These are phyloP conservation scores for Drosophila siamana DNA, from an alignment of 2,888 invertebrate species.

Conservation along the genomic window DNA sequence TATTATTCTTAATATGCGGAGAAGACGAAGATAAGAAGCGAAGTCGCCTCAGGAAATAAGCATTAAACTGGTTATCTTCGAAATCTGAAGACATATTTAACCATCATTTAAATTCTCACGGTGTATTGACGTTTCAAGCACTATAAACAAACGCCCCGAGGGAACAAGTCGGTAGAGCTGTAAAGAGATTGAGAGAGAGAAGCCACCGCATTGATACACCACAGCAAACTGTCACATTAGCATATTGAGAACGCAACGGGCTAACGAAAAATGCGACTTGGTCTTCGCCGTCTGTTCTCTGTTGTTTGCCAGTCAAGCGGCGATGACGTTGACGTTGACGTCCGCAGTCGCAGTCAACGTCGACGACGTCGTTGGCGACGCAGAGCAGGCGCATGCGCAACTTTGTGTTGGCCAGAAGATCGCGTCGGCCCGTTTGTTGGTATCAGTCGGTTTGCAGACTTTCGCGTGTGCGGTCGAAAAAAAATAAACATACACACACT, in stretches of 20 bases:
- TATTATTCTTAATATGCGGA: neutral
- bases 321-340: constrained; percentile 37
- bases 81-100: constrained; percentile 41
- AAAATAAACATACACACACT: too few relatives aligned
- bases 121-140: constrained; percentile 72
- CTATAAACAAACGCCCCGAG: constrained; percentile 63
- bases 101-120: constrained; percentile 64
- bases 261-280: constrained; percentile 65
- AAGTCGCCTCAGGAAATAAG: constrained; percentile 33
- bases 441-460: constrained; percentile 80
- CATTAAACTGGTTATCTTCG: constrained; percentile 42
- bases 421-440: constrained; percentile 46
- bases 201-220: constrained; percentile 36
- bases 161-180: neutral
- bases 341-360: neutral
- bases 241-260: constrained; percentile 76
- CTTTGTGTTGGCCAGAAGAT: constrained; percentile 64
- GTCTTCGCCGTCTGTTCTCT: constrained; percentile 52
- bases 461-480: constrained; percentile 79
- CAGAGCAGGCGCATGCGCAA: constrained; percentile 65
- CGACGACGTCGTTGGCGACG: constrained; percentile 5
- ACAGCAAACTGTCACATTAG: constrained; percentile 80
- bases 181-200: neutral
- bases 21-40: neutral
- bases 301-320: constrained; percentile 57